Evolutionary conservation across 2,797 vertebrate species (phyloP).

Genomic region (Gymnopithys bicolor): DNA sequence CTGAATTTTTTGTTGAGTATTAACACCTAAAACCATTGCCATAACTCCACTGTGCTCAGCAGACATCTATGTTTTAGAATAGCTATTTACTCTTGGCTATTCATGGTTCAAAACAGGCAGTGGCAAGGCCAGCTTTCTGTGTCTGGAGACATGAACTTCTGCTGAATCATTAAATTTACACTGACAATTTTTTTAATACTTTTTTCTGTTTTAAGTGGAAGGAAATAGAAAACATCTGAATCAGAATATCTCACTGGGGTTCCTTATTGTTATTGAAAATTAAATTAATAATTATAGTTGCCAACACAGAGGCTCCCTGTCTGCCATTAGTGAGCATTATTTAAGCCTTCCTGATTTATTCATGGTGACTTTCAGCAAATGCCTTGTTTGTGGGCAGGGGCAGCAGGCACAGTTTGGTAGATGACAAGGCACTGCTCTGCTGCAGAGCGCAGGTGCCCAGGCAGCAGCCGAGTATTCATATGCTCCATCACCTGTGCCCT

Average conservation of each 20-base stretch:
- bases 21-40: background rate
- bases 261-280: background rate
- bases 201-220: background rate
- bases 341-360: background rate
- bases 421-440: accelerated
- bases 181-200: background rate
- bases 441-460: background rate
- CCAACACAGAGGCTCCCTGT: background rate
- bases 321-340: background rate
- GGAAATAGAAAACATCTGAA: background rate
- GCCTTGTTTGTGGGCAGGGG: background rate
- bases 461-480: background rate
- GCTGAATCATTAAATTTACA: background rate
- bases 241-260: background rate
- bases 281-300: background rate
- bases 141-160: background rate
- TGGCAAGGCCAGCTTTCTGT: background rate
- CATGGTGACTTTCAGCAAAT: background rate
- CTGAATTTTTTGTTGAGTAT: background rate
- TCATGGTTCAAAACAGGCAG: background rate
- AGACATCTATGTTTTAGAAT: background rate
- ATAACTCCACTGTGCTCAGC: background rate
- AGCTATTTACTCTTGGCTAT: background rate
- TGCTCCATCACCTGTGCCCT: accelerated
- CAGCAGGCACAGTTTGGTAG: background rate